phyloP scores from a whole-genome alignment of 1,140 invertebrate species.

The Harpegnathos saltator region DNA sequence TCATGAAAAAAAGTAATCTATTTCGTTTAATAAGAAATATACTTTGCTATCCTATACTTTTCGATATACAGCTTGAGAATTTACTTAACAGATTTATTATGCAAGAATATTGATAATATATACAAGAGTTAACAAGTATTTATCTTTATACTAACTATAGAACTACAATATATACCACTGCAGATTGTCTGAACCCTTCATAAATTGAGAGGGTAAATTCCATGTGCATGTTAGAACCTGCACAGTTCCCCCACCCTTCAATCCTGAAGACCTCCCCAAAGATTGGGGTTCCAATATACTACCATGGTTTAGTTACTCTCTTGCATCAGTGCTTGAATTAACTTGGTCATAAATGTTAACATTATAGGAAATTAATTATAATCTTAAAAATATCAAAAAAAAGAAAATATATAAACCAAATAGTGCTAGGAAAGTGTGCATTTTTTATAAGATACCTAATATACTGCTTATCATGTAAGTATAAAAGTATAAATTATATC shows the following conservation, averaged over 20 bases:
- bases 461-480: constrained; percentile 16
- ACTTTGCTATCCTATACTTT: neutral
- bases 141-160: neutral
- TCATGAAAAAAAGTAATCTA: no score
- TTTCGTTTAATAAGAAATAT: neutral
- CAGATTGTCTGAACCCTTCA: neutral
- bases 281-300: constrained; percentile 17
- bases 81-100: neutral
- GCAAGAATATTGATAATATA: neutral
- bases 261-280: constrained; percentile 35
- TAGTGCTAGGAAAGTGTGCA: constrained; percentile 9
- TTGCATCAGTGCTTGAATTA: neutral
- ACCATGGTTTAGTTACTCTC: neutral
- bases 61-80: constrained; percentile 14
- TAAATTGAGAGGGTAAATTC: constrained; percentile 54
- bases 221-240: constrained; percentile 78
- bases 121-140: neutral
- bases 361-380: neutral
- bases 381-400: neutral
- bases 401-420: neutral
- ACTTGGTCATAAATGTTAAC: neutral
- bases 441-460: neutral
- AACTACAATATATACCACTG: neutral
- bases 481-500: neutral
- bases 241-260: constrained; percentile 62